Base-by-base conservation (phyloP, 2,797 vertebrate species). In the Odontamblyopus lacepedii region DNA sequence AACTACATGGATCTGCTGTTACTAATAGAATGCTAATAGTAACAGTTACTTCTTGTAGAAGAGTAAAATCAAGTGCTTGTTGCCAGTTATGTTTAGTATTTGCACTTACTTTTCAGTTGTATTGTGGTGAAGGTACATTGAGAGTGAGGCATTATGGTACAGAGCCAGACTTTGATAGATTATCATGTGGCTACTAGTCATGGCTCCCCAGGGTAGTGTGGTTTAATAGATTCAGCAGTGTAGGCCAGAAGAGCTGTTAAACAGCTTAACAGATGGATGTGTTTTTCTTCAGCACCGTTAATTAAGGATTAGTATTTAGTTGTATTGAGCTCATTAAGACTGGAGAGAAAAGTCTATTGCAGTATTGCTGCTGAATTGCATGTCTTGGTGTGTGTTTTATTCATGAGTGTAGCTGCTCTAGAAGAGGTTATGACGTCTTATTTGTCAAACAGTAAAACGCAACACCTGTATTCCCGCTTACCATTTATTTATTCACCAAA, bases 401-500 rank as follows among this genome's bases (percentile, higher is more conserved):
- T 70, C 41, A 32, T 18, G 6, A 61, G 29, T 61, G 12, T n/a
- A 48, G 44, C 13, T 55, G 50, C 63, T 41, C 62, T 70, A 26
- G 72, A 16, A 71, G 32, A 32, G 48, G 19, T 8, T 65, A 57
- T 53, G 63, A 57, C 23, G 44, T 48, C 44, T 65, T 19, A 32
- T 44, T 69, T 13, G 38, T 69, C 23, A 44, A 3, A 23, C 15
- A 11, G 12, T 9, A 48, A 60, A 86, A 92, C 92, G 72, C 75
- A 88, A 87, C 64, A 86, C 82, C 75, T 84, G 71, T 74, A 85
- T 91, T 84, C 91, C 92, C 89, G 92, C 89, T 93, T 94, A 96
- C 96, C 94, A 95, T 97, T 91, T 96, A 96, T 97, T 97, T 93
- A 93, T 97, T 97, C 96, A 97, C 96, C 96, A 97, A 94, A 92